A percentile compares a stretch with the other conserved stretches of the same genome.
phyloP scores from a whole-genome alignment of 2,797 vertebrate genomes.

The Pseudocheirus occidentalis region DNA sequence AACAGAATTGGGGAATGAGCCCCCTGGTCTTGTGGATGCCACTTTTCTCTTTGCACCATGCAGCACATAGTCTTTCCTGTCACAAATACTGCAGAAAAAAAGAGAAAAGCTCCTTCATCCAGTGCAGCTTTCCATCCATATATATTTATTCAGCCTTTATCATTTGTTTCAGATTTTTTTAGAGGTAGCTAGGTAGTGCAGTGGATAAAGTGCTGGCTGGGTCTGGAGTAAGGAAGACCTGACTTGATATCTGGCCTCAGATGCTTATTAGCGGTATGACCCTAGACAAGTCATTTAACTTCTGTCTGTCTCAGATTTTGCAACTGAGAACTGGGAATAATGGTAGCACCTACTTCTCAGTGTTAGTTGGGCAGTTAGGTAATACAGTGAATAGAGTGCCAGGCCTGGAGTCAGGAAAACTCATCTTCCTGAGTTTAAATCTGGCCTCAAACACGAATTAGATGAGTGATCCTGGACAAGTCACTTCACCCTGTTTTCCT shows the following conservation, averaged over 20 bases:
- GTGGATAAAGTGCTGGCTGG: background rate
- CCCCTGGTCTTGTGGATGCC: background rate
- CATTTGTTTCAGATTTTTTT: background rate
- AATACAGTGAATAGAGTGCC: too few species aligned
- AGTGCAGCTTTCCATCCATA: background rate
- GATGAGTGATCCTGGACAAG: background rate
- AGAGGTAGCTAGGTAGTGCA: background rate
- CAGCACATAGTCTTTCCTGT: background rate
- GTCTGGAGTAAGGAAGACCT: too few species aligned
- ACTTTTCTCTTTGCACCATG: background rate
- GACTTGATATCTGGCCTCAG: too few species aligned
- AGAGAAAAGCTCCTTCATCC: background rate
- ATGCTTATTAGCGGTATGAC: too few species aligned
- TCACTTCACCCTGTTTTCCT: background rate
- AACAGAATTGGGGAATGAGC: background rate
- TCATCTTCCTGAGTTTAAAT: background rate
- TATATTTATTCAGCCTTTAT: background rate
- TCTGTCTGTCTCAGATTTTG: background rate
- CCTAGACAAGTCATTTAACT: too few species aligned
- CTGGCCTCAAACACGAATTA: background rate
- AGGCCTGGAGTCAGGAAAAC: too few species aligned
- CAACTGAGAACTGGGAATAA: background rate
- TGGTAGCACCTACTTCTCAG: background rate
- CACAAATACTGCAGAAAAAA: background rate
- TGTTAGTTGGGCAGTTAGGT: too few species aligned